Evolutionary conservation across 2,113 vertebrate genomes (phyloP), one percentile per base, ranked within the genome.

Genomic region (Hemiscyllium ocellatum): DNA sequence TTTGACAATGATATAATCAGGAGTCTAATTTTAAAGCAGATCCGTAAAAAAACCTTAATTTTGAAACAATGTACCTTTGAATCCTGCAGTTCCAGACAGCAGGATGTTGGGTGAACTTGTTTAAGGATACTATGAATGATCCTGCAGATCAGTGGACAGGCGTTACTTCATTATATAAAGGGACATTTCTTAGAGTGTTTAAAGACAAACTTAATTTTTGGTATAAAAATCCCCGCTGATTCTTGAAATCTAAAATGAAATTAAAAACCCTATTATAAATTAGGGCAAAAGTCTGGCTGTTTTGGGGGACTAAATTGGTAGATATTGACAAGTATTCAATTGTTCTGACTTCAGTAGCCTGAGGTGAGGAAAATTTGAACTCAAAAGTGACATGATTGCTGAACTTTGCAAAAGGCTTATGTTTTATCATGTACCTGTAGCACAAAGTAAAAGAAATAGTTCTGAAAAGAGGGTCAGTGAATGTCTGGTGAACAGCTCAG

Each of bases 41-140:
- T 93, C 61, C 37, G 68, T 52, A 93, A 66, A 66, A 93, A 93
- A 61, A 33, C 19, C 20, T 65, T 93, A 68, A 93, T 93, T 68
- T 93, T 66, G 65, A 93, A 93, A 93, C 19, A n/a, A 93, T 61
- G 37, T 66, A 93, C 89, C 61, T 68, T n/a, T 93, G 89, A 61
- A 93, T 68, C 89, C 65, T 93, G 61, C 19, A 19, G 33, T 7
- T 93, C 89, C 89, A 68, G 89, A 68, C 61, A n/a, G 33, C 61
- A 93, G 89, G 89, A 93, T 93, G 33, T 93, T 93, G n/a, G n/a
- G 89, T 10, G 61, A 93, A 93, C 89, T 93, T 93, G 61, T 61
- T 93, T 93, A 93, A 93, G 89, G 89, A 93, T 61, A 42, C 89
- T 37, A n/a, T 66, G 61, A 7, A 66, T 93, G 61, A 93, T 37